Base-by-base conservation (phyloP, 2,888 invertebrate genomes). In the Coecobrya sp. region DNA sequence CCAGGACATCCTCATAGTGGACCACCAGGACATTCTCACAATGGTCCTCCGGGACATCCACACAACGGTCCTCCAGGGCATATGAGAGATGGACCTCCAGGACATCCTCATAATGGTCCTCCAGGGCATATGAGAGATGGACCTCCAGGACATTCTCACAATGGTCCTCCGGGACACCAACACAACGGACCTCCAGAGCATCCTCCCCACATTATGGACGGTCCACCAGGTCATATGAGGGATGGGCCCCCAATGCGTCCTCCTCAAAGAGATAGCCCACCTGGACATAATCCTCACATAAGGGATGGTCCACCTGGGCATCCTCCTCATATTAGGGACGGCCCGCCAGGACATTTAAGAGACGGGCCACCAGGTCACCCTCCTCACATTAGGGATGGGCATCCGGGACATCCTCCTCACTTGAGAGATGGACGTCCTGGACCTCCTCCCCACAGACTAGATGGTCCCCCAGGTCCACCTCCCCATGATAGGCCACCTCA, bases 201-300 rank as follows among this genome's bases (percentile, higher is more conserved):
- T 59, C 76, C 86, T 45, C 49, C 45, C 1, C 55, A 59, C 59
- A 19, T 76, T 13, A 52, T 42, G 30, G 76, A 86, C 7, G 86
- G 84, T 11, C 84, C 84, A 1, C 45, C 81, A 25, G 16, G 55
- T 5, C 76, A 68, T 49, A 19, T 25, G 7, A 49, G 36, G 76
- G 76, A 88, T 36, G 79, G 27, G 22, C 52, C 49, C 8, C 88
- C 88, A 22, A 52, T n/a, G 0, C 88, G 4, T 4, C 79, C 79
- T n/a, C 79, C 45, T 49, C 22, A 11, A 8, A 45, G 79, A 49
- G 79, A 79, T 4, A 11, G 22, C 1, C 81, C 11, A 1, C 52
- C 81, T 27, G 55, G 55, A 27, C 81, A 45, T n/a, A 3, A 49
- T 13, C 82, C 82, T 36, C 30, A 79, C n/a, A 7, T 84, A 0